phyloP scores from a whole-genome alignment of 92 coral and sea anemone species.

The Heteractis magnifica region DNA sequence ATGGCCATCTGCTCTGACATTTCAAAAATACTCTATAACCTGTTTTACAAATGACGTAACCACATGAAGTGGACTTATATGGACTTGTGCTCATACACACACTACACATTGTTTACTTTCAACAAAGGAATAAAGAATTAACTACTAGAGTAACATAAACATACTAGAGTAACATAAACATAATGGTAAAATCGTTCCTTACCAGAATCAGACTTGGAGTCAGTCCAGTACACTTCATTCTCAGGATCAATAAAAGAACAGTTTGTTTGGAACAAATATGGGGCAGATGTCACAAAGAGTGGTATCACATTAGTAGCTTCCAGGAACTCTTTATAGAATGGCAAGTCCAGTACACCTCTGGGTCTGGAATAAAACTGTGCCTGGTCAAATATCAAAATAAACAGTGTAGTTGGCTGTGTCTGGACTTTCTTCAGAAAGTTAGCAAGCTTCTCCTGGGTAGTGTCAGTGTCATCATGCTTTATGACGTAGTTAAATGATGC shows the following conservation, averaged over 20 bases:
- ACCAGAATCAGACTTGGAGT: conserved; percentile 78
- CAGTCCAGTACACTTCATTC: conserved; percentile 95
- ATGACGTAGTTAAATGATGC: conserved; percentile 66
- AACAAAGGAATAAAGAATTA: no score
- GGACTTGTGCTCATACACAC: no score
- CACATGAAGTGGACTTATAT: no score
- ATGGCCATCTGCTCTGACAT: no score
- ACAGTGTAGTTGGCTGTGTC: conserved; percentile 63
- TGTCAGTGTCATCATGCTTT: conserved; percentile 77
- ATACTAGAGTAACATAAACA: not conserved
- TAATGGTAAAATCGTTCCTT: not conserved
- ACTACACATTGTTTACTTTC: no score
- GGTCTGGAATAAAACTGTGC: conserved; percentile 88
- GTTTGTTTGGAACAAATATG: conserved; percentile 89
- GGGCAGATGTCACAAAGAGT: conserved; percentile 85
- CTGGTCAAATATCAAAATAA: conserved; percentile 85
- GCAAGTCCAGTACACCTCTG: conserved; percentile 76
- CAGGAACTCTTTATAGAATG: conserved; percentile 81
- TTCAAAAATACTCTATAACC: no score
- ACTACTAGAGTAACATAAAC: not conserved
- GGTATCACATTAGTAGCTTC: conserved; percentile 77
- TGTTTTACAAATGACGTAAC: no score
- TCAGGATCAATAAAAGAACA: conserved; percentile 85
- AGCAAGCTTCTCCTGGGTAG: conserved; percentile 63
- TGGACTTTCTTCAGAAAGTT: conserved; percentile 66